These are phyloP conservation scores for Chironex yamaguchii DNA, from an alignment of 30 jellyfish, hydroid and myxozoan species.

Conservation along the genomic window DNA sequence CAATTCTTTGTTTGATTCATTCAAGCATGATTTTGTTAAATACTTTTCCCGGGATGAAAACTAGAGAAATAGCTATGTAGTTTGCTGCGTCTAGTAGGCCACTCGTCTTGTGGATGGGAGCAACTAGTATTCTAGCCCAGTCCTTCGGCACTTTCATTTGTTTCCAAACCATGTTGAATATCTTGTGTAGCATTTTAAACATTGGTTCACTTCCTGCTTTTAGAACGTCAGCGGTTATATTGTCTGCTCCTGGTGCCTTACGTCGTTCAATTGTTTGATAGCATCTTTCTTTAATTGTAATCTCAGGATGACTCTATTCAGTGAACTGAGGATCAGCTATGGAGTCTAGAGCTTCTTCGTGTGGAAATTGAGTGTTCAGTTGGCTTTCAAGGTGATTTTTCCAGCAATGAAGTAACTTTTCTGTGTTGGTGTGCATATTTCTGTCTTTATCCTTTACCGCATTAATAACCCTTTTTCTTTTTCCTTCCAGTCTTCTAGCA, in stretches of 20 bases:
- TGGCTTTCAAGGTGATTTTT: conserved; percentile 38
- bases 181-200: conserved; percentile 18
- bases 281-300: background rate
- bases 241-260: conserved; percentile 38
- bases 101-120: conserved; percentile 27
- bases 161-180: conserved; percentile 15
- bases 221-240: conserved; percentile 36
- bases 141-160: conserved; percentile 6
- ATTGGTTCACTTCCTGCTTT: conserved; percentile 35
- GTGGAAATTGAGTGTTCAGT: conserved; percentile 29
- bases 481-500: conserved; percentile 31
- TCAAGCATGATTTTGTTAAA: conserved; percentile 22
- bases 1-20: conserved; percentile 19
- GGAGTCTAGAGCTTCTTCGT: background rate
- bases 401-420: conserved; percentile 12
- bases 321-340: background rate
- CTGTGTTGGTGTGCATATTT: conserved; percentile 15
- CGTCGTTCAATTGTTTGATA: background rate
- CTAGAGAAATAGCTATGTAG: conserved; percentile 22
- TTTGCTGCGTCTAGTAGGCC: conserved; percentile 17
- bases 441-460: conserved; percentile 8
- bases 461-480: background rate
- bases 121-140: conserved; percentile 23
- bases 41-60: conserved; percentile 40
- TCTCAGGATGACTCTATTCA: background rate